Evolutionary conservation across 1,140 invertebrate species (phyloP), one percentile per base, ranked within the genome.

Genomic region (Octopus bimaculoides): DNA sequence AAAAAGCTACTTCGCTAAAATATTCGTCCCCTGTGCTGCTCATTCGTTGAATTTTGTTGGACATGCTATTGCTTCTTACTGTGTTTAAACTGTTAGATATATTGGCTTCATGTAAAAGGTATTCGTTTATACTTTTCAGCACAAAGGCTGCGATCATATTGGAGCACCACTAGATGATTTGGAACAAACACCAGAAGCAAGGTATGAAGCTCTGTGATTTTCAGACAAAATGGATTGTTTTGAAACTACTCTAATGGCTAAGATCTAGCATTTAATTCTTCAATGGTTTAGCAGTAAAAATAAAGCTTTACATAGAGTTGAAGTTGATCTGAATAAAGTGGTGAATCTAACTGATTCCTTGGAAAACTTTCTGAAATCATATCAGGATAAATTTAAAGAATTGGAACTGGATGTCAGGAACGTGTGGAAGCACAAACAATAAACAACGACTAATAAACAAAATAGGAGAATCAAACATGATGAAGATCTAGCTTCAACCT

Each of bases 251-350:
- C 26, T 41, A 6, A 79, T 74, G 69, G 52, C 4, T 52, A 4
- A 75, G 52, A 53, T 73, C 4, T 78, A 61, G 78, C 9, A 78
- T 20, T 74, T 26, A 53, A 69, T 73, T 52, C 66, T 69, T 26
- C 5, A 17, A 78, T 55, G 78, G 26, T 73, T 69, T 17, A 69
- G 71, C 26, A 41, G 55, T 53, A 79, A 56, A 7, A 79, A 7
- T 56, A 75, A 79, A 3, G 52, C 69, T 52, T 56, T 79, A 14
- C 78, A 75, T 52, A 20, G 14, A 9, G 10, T 5, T 73, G 5
- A 52, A 10, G n/a, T 73, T 20, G 78, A 78, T 53, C 26, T 78
- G 4, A 79, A 79, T 1, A 79, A 55, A 26, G 77, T 56, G 53
- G 6, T 71, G 56, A 7, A 14, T 61, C 41, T 78, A 56, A 26